Evolutionary conservation across 2,888 invertebrate genomes (phyloP), one percentile per base, ranked within the genome.

Genomic region (Arge pagana): DNA sequence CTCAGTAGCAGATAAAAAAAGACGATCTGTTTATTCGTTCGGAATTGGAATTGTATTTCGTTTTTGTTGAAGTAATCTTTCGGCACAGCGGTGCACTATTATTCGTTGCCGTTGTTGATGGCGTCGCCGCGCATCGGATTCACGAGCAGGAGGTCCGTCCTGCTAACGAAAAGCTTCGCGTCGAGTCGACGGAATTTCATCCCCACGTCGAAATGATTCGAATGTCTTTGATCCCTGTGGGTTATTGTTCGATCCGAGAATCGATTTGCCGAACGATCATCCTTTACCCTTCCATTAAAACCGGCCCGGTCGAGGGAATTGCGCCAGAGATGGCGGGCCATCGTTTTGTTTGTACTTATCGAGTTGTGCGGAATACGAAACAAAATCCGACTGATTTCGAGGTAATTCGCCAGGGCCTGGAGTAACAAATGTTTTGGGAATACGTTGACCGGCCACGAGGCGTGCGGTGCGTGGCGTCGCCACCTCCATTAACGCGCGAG

Each of bases 41-140:
- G 57, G 60, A 63, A 65, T 66, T 59, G 60, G 62, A 65, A 63
- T 60, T 56, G 59, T 53, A 55, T 60, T 53, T 52, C 48, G 54
- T 58, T 65, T 63, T 63, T 61, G 61, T 63, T 56, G 58, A 58
- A 43, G 62, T 62, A 65, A 68, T 65, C 66, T 67, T 64, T 58
- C 57, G 57, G 56, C 66, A 43, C 66, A 66, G 66, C 63, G 65
- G 61, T 63, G 55, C 42, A 60, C 65, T 63, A 51, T 59, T 59
- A 57, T 52, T 57, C 39, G 58, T 35, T 11, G 23, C 45, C 54
- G 63, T 64, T 60, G 61, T 63, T 59, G 52, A 49, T 31, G 30
- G 33, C 52, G 23, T 50, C n/a, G 45, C 50, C 56, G 43, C 53
- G 59, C 58, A 61, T 64, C 60, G 63, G 56, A 58, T 57, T 57